Evolutionary conservation across 2,888 invertebrate species (phyloP).

Genomic region (Folsomia candida): DNA sequence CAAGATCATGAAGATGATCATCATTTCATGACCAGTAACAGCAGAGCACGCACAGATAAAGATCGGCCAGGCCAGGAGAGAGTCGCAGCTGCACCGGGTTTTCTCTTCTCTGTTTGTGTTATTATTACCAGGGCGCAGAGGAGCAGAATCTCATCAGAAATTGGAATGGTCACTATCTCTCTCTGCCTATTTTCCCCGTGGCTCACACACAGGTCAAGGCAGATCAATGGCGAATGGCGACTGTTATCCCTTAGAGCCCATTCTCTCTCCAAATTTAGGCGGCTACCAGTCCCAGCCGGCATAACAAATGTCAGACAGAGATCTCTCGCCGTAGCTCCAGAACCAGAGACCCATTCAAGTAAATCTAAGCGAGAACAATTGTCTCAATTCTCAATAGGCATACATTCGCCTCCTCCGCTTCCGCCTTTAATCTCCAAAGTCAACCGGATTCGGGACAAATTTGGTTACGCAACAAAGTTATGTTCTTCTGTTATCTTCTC

Average conservation of each 20-base stretch:
- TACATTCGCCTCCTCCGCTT: not conserved
- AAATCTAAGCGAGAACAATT: not conserved
- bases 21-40: not conserved
- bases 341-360: not conserved
- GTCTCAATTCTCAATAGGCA: not conserved
- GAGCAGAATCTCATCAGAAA: slow-evolving; percentile 12
- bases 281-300: not conserved
- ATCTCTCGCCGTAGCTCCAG: not conserved
- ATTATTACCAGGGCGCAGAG: not conserved
- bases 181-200: not conserved
- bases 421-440: not conserved
- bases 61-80: not conserved
- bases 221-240: not conserved
- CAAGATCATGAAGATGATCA: slow-evolving; percentile 8
- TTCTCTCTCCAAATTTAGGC: not conserved
- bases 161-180: slow-evolving; percentile 12
- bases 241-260: not conserved
- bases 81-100: slow-evolving; percentile 1
- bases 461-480: no score
- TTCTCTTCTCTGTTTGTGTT: not conserved
- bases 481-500: no score
- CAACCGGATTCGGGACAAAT: not conserved
- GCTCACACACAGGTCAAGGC: not conserved
- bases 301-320: not conserved
- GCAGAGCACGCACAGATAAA: not conserved